A percentile compares a stretch with the other conserved stretches of the same genome.
These are phyloP conservation scores for Eriosoma lanigerum DNA, from an alignment of 1,140 invertebrate species.

Conservation along the genomic window DNA sequence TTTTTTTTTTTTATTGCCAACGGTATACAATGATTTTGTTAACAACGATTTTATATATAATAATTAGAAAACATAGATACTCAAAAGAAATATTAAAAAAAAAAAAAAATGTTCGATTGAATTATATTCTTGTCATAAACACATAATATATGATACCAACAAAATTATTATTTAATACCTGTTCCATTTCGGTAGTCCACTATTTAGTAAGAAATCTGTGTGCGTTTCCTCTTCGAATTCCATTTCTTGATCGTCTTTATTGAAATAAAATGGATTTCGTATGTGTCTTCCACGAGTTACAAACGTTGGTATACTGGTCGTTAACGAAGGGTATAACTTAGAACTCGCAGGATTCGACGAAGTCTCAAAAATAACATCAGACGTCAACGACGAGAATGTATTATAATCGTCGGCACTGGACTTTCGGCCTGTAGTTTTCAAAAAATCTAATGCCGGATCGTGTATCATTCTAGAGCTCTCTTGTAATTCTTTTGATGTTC, in stretches of 20 bases:
- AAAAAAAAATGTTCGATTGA: too few species aligned
- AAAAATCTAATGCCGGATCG: background rate
- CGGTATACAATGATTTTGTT: too few species aligned
- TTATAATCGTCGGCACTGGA: background rate
- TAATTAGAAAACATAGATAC: too few species aligned
- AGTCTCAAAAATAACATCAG: background rate
- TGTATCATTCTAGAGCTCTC: background rate
- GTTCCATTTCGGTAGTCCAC: constrained; percentile 21
- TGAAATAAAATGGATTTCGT: constrained; percentile 9
- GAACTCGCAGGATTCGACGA: background rate
- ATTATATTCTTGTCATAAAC: too few species aligned
- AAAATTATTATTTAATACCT: too few species aligned
- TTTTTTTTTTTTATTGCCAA: too few species aligned
- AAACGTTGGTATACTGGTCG: background rate
- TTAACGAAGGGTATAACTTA: constrained; percentile 14
- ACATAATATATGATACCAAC: too few species aligned
- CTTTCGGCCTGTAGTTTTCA: background rate
- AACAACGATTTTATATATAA: too few species aligned
- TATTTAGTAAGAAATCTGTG: background rate
- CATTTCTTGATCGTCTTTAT: constrained; percentile 21
- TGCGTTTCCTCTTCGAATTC: constrained; percentile 10
- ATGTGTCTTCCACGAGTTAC: constrained; percentile 24
- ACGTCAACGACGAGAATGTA: background rate
- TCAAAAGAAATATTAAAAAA: too few species aligned
- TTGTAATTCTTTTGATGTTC: constrained; percentile 31